Base-by-base conservation (phyloP, 1,140 invertebrate species). In the Luehdorfia chinensis region DNA sequence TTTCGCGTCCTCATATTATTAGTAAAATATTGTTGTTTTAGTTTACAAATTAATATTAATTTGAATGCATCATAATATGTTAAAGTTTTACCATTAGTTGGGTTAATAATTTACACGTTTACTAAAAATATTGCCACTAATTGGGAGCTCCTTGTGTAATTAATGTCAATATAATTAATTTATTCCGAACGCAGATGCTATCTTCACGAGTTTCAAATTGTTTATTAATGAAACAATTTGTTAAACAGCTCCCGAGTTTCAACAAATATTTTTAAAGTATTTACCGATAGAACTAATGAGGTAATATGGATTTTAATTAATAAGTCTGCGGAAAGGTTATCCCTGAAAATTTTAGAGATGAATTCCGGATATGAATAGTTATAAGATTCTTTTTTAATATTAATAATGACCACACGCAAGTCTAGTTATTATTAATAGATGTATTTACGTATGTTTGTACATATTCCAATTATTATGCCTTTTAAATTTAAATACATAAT, bases 191-290 rank as follows among this genome's bases (percentile, higher is more conserved):
- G 45, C 47, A 45, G 73, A 80, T 74, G 59, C 49, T 75, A 80
- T 77, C 67, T 12, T 51, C 39, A 54, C 55, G 41, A 37, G 47
- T 44, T 59, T 53, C 6, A 41, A 66, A 76, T 79, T 68, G 63
- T 74, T 77, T 59, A 55, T 58, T 60, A 55, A 71, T 64, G 55
- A 71, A 75, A 76, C 63, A 75, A 80, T 75, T 77, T 77, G 72
- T 77, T 56, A 16, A 55, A 47, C 55, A 57, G 67, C 67, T 73
- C 51, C 67, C 56, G 59, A 56, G 57, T 34, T 67, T 50, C 30
- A 53, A 55, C 54, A 60, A 70, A 70, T 67, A 70, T 75, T 71
- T 59, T 56, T 54, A 50, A 67, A 62, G 59, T 62, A 75, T 75
- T 64, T 51, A 41, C 58, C 55, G 44, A 50, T 46, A 57, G 58